A percentile compares a stretch with the other conserved stretches of the same genome.
Evolutionary conservation across 2,113 vertebrate genomes (phyloP).

Genomic region (Macrotus californicus): DNA sequence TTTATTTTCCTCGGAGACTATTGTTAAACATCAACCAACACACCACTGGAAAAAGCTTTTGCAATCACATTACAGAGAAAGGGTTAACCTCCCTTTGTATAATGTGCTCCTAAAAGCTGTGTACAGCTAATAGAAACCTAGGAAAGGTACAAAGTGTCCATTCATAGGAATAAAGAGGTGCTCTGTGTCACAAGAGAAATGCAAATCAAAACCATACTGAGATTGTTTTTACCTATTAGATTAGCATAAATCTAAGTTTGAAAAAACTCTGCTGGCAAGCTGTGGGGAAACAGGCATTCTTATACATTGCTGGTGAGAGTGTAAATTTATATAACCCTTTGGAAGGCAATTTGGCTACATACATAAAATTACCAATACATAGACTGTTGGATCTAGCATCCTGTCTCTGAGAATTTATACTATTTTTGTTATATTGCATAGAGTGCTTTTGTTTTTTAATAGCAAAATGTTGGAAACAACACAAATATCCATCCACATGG

Average conservation of each 20-base stretch:
- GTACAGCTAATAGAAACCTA: background rate
- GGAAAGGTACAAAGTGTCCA: background rate
- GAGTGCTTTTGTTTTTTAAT: conserved; percentile 3
- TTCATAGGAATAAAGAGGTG: conserved; percentile 6
- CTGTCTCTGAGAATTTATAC: background rate
- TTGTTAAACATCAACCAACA: background rate
- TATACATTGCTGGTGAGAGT: background rate
- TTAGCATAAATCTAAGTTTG: background rate
- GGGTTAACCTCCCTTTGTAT: background rate
- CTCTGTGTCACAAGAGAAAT: background rate
- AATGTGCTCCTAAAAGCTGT: background rate
- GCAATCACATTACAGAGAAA: background rate
- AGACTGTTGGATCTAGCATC: background rate
- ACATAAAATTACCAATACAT: background rate
- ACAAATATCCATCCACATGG: background rate
- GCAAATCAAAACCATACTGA: background rate
- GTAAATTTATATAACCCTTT: background rate
- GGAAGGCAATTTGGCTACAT: background rate
- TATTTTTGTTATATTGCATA: background rate
- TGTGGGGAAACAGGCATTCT: background rate
- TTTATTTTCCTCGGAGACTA: background rate
- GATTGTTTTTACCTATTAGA: background rate
- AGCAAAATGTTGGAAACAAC: background rate
- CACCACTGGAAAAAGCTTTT: background rate
- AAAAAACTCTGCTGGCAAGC: background rate